phyloP scores from a whole-genome alignment of 2,888 invertebrate genomes.

The Helleia helle region DNA sequence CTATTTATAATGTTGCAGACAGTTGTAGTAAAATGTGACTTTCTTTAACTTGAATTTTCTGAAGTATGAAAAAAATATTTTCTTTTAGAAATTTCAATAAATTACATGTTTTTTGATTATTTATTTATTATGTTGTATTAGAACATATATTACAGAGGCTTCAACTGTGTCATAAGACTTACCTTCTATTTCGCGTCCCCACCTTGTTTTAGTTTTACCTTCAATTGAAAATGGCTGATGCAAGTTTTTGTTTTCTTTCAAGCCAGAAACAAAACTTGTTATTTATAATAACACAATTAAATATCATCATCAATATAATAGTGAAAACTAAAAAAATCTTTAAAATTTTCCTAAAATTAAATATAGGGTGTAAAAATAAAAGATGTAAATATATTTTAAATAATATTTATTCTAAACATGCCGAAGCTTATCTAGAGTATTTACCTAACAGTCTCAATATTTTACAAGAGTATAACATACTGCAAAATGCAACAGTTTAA shows the following conservation, averaged over 20 bases:
- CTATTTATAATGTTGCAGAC: no score
- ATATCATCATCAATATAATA: neutral
- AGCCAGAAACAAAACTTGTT: slow-evolving; percentile 12
- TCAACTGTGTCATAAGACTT: no score
- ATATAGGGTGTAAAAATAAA: slow-evolving; percentile 21
- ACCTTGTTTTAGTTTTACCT: slow-evolving; percentile 6
- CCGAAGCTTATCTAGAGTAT: slow-evolving; percentile 61
- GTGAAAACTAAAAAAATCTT: neutral
- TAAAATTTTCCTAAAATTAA: neutral
- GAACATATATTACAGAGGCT: no score
- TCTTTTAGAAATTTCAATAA: no score
- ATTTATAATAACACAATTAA: slow-evolving; percentile 9
- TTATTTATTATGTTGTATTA: no score
- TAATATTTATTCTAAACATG: slow-evolving; percentile 53
- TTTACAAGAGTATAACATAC: slow-evolving; percentile 66
- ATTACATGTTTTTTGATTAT: no score
- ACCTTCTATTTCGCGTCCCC: slow-evolving; percentile 4
- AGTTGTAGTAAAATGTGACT: no score
- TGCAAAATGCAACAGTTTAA: slow-evolving; percentile 61
- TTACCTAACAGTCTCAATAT: slow-evolving; percentile 70
- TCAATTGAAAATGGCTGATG: slow-evolving; percentile 34
- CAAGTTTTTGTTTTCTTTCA: slow-evolving; percentile 5
- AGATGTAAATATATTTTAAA: slow-evolving; percentile 29
- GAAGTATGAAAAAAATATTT: no score
- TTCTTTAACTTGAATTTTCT: no score